Percentiles rank a stretch among this genome's conserved stretches.
phyloP scores from a whole-genome alignment of 2,888 invertebrate species.

The Drosophila borealis region DNA sequence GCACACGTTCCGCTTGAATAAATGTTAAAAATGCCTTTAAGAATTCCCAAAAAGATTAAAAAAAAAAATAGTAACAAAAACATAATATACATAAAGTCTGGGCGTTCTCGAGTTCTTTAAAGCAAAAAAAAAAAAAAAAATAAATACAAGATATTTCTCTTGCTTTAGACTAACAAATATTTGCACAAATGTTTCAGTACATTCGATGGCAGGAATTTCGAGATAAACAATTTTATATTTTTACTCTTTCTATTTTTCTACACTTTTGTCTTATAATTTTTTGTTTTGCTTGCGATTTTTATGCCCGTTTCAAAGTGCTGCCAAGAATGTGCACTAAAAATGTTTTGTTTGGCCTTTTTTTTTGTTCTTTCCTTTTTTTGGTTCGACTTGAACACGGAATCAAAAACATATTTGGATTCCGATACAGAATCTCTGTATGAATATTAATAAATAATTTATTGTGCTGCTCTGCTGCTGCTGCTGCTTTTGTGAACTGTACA shows the following conservation, averaged over 20 bases:
- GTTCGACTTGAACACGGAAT: conserved; percentile 37
- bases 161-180: conserved; percentile 65
- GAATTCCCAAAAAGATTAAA: conserved; percentile 27
- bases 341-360: conserved; percentile 68
- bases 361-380: conserved; percentile 56
- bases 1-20: conserved; percentile 61
- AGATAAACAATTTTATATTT: conserved; percentile 29
- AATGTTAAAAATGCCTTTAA: conserved; percentile 76
- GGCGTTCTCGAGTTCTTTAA: conserved; percentile 21
- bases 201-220: conserved; percentile 50
- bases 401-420: conserved; percentile 6
- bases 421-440: neutral
- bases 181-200: conserved; percentile 77
- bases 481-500: conserved; percentile 57
- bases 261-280: conserved; percentile 32
- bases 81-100: conserved; percentile 44
- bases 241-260: conserved; percentile 40
- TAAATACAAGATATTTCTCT: conserved; percentile 32
- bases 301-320: conserved; percentile 77
- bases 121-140: neutral
- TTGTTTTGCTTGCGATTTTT: conserved; percentile 50
- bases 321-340: conserved; percentile 67
- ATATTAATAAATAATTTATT: conserved; percentile 59
- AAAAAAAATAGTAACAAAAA: conserved; percentile 16
- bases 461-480: conserved; percentile 69